Evolutionary conservation across 2,113 vertebrate genomes (phyloP), one percentile per base, ranked within the genome.

Genomic region (Hydrochoerus hydrochaeris): DNA sequence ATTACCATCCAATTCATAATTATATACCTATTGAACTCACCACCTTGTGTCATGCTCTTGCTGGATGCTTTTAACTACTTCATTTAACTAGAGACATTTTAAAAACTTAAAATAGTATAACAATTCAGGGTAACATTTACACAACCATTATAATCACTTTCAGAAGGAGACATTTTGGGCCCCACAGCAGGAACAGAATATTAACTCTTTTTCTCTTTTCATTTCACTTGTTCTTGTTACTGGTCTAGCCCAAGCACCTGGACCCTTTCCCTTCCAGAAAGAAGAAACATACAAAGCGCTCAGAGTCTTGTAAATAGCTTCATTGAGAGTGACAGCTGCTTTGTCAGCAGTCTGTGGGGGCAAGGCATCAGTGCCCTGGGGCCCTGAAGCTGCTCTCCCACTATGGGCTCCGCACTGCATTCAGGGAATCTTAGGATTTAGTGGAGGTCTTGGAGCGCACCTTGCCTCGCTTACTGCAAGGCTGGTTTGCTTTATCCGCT

Each of bases 261-360:
- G 46, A 49, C 52, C 46, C 38, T 54, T 92, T 0, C 54, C 62
- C 87, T 91, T 75, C 24, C 32, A n/a, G 7, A 28, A 93, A 93
- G 44, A 93, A 93, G 44, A 95, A 75, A 87, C 62, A 94, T 85
- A 93, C 90, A 46, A 22, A 1, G 20, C 35, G n/a, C 63, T 4
- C 28, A 32, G n/a, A 90, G 38, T 78, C 81, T 88, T 85, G 69
- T 82, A 75, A 95, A 90, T 24, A 87, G 77, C 67, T 96, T 94
- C 80, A 88, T 12, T 62, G 35, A 90, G 57, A 13, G 49, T 63
- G 84, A 49, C 38, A 62, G 77, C n/a, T 1, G 91, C 67, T 67
- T 77, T 78, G 7, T 5, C 28, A 35, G 62, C 52, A 63, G 81
- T 49, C 35, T 32, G 1, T 3, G 62, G 32, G 35, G 52, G 24